Evolutionary conservation across 1,140 invertebrate genomes (phyloP), one percentile per base, ranked within the genome.

Genomic region (Neuroterus valhalla): DNA sequence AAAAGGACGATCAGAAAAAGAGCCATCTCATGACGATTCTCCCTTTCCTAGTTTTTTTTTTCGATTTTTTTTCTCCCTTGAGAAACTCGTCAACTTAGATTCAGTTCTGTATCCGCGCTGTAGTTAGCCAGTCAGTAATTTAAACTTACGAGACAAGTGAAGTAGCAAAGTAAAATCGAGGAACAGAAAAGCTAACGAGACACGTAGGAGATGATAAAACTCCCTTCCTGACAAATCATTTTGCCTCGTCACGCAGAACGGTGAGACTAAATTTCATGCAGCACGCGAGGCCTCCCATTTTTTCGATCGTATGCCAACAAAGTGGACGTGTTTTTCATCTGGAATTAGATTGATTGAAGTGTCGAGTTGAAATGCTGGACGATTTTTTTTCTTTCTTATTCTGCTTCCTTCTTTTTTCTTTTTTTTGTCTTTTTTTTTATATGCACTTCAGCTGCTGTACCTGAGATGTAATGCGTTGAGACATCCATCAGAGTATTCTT

Each of bases 191-290:
- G 12, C 26, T 62, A 62, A 62, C 26, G 55, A 62, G 55, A 62
- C 26, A 62, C 55, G 21, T 38, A 62, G n/a, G n/a, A n/a, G 31
- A 62, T 26, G 55, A 26, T 1, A n/a, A 26, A 62, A 62, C 14
- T 62, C 31, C 26, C 31, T 62, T 31, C 23, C 55, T 14, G 55
- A 23, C 23, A 23, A 62, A 62, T 62, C 15, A 62, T 62, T 62
- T 62, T 62, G 55, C 55, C 31, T 62, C 55, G 55, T 62, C 55
- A 62, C 23, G 55, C 55, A 38, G 55, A 38, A 62, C 26, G n/a
- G 55, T 62, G 15, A 62, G 55, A 14, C 26, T 62, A 62, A 62
- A 62, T 62, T 62, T 62, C 55, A 62, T 15, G 55, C 4, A 26
- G 31, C 55, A 62, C 55, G 55, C 55, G 55, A 62, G 55, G 15